Conservation (phyloP, 2,113 vertebrate genomes). For the Menura novaehollandiae region DNA sequence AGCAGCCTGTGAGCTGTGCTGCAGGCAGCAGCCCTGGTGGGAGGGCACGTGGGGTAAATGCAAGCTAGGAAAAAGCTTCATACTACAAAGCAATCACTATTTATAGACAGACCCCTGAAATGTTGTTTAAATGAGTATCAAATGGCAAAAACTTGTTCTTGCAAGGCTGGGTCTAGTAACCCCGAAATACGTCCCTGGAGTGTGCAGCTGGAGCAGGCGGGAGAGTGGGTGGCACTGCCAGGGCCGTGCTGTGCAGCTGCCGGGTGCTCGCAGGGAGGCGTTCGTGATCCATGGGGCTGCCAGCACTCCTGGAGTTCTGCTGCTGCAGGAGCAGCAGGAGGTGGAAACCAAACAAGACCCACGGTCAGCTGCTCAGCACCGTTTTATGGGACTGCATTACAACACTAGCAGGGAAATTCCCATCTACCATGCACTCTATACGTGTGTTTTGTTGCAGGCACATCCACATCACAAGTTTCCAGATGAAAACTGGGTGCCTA, state of each 20-base stretch:
- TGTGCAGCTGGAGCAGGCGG: accelerated
- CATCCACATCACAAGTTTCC: not conserved
- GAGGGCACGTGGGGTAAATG: accelerated
- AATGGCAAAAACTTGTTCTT: not conserved
- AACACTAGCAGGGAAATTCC: not conserved
- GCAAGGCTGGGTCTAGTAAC: accelerated
- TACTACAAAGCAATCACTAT: accelerated
- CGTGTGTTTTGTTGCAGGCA: not conserved
- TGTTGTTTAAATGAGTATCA: not conserved
- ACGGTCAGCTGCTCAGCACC: not conserved
- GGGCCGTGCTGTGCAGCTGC: not conserved
- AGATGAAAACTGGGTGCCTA: not conserved
- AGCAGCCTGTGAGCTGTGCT: not conserved
- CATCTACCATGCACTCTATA: accelerated
- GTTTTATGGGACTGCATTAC: accelerated
- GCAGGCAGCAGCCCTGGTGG: not conserved
- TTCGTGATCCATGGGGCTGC: accelerated
- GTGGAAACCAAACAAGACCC: not conserved
- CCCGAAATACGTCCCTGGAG: accelerated
- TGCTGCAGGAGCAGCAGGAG: not conserved
- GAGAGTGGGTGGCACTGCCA: accelerated
- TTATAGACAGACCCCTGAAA: not conserved
- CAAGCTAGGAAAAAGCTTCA: not conserved
- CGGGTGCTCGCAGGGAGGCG: not conserved
- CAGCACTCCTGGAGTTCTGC: accelerated